Conservation (phyloP, 2,113 vertebrate genomes). For the Leucosticte australis region DNA sequence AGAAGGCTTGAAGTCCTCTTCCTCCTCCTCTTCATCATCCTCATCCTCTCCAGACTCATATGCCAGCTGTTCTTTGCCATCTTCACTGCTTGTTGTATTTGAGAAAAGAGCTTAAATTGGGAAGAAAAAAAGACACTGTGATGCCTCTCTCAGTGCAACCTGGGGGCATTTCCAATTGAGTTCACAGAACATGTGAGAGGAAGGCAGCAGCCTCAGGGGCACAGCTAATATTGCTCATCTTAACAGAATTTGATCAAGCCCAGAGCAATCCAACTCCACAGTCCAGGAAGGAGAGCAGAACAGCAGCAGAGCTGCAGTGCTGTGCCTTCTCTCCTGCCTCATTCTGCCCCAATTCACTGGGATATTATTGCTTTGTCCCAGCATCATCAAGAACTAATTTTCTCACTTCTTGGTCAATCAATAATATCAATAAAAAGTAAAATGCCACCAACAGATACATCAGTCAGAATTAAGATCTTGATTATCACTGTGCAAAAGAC, state of each 20-base stretch:
- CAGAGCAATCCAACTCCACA: neutral
- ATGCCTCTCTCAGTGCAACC: neutral
- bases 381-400: neutral
- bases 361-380: neutral
- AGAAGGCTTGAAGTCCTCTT: conserved; percentile 88
- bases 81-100: conserved; percentile 56
- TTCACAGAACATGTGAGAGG: neutral
- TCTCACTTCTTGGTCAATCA: neutral
- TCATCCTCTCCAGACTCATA: conserved; percentile 76
- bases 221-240: neutral
- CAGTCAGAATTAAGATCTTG: neutral
- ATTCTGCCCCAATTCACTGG: neutral
- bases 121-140: neutral
- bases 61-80: conserved; percentile 62
- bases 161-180: neutral
- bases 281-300: neutral
- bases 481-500: neutral
- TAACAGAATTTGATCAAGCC: neutral
- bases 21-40: conserved; percentile 84
- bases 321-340: neutral
- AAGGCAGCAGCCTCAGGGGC: neutral
- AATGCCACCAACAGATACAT: neutral
- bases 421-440: neutral
- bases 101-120: conserved; percentile 74
- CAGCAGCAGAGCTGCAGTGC: neutral